Conservation (phyloP, 2,113 vertebrate genomes). For the Carollia perspicillata region DNA sequence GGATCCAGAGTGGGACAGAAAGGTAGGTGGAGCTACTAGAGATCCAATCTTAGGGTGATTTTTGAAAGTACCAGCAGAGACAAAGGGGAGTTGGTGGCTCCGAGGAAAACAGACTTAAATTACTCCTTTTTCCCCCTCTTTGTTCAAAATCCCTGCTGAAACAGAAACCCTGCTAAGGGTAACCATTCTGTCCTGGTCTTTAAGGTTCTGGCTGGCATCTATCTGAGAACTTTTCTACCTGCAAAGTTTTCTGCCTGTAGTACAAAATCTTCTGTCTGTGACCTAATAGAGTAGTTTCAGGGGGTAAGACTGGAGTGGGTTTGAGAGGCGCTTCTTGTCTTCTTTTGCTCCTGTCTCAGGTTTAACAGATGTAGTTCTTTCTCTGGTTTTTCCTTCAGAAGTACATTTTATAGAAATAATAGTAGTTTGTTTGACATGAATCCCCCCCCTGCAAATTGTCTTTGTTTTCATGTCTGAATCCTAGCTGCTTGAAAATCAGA, state of each 20-base stretch:
- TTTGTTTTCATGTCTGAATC: slow-evolving; percentile 34
- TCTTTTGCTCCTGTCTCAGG: not conserved
- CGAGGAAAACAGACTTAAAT: not conserved
- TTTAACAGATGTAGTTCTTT: not conserved
- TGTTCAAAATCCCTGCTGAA: not conserved
- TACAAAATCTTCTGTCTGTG: not conserved
- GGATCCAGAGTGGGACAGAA: rapidly evolving
- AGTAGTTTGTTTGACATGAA: not conserved
- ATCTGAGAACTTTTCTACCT: too few relatives aligned
- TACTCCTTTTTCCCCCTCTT: not conserved
- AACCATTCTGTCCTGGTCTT: not conserved
- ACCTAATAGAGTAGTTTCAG: not conserved
- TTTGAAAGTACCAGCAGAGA: not conserved
- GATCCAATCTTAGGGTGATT: not conserved
- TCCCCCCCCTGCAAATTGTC: not conserved
- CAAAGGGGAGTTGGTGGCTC: not conserved
- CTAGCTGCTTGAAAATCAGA: slow-evolving; percentile 11
- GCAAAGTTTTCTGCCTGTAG: not conserved
- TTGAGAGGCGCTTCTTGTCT: not conserved
- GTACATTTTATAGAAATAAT: not conserved
- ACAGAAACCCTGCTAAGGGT: not conserved
- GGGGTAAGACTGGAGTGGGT: rapidly evolving
- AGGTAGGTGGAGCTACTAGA: rapidly evolving
- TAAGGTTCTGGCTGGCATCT: not conserved
- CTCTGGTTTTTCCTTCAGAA: not conserved